phyloP scores from a whole-genome alignment of 2,797 vertebrate genomes.

The Lepidocolaptes lacrymiger region DNA sequence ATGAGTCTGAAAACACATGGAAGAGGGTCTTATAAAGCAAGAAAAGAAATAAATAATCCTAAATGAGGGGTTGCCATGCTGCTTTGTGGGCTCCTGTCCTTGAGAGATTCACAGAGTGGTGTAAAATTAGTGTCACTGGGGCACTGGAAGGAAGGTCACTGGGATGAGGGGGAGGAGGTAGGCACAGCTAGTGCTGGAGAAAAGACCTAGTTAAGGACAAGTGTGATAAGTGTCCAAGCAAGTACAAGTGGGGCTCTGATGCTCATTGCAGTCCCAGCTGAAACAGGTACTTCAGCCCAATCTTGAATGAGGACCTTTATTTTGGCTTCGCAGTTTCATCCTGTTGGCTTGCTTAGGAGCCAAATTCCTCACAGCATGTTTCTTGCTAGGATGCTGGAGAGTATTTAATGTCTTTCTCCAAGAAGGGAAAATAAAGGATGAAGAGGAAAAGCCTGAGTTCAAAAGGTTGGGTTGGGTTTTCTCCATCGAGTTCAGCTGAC shows the following conservation, averaged over 20 bases:
- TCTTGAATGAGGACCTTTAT: background rate
- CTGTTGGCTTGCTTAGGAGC: background rate
- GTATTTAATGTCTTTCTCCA: background rate
- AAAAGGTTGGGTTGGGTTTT: background rate
- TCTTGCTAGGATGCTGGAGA: background rate
- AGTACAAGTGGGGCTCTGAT: background rate
- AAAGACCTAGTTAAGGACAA: background rate
- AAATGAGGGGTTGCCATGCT: background rate
- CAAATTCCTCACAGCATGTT: background rate
- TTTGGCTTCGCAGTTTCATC: background rate
- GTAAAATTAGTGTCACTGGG: background rate
- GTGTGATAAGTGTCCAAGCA: background rate
- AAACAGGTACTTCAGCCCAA: background rate
- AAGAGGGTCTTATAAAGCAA: background rate
- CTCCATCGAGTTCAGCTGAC: background rate
- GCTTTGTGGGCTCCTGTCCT: background rate
- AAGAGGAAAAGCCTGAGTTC: background rate
- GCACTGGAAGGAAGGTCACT: background rate
- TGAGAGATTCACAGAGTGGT: background rate
- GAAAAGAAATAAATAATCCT: background rate
- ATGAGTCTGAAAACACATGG: background rate
- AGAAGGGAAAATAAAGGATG: background rate
- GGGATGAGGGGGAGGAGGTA: background rate
- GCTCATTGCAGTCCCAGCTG: rapidly evolving
- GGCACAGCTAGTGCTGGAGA: background rate